A percentile compares a stretch with the other conserved stretches of the same genome.
These are phyloP conservation scores for Amblyjoppa proteus DNA, from an alignment of 2,888 invertebrate species.

Conservation along the genomic window DNA sequence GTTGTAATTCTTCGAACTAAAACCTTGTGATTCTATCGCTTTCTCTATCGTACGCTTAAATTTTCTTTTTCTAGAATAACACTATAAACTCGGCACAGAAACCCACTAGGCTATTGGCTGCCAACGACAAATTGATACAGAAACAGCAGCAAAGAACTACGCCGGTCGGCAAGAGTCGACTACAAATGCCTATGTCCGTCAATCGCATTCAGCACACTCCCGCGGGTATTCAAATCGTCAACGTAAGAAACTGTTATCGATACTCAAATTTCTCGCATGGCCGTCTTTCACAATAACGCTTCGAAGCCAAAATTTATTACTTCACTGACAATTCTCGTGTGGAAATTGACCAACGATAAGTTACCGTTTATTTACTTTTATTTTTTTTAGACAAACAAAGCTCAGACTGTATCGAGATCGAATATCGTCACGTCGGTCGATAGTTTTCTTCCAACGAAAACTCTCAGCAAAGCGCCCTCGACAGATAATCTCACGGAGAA, in stretches of 20 bases:
- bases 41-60: conserved; percentile 25
- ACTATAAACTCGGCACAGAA: conserved; percentile 69
- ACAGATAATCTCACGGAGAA: conserved; percentile 82
- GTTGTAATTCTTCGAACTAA: not conserved
- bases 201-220: conserved; percentile 79
- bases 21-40: not conserved
- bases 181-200: conserved; percentile 77
- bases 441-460: conserved; percentile 79
- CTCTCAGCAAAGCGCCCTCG: conserved; percentile 76
- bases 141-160: conserved; percentile 77
- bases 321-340: not conserved
- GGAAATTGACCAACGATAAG: not conserved
- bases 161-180: conserved; percentile 77
- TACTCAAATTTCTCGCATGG: conserved; percentile 32
- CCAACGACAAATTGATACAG: conserved; percentile 70
- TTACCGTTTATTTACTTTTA: not conserved
- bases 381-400: conserved; percentile 76
- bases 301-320: not conserved
- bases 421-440: conserved; percentile 80
- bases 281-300: conserved; percentile 2
- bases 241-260: conserved; percentile 47
- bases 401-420: conserved; percentile 79
- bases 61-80: conserved; percentile 75
- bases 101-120: conserved; percentile 61
- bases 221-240: conserved; percentile 68